Evolutionary conservation across 2,113 vertebrate species (phyloP), one percentile per base, ranked within the genome.

Genomic region (Prionailurus viverrinus): DNA sequence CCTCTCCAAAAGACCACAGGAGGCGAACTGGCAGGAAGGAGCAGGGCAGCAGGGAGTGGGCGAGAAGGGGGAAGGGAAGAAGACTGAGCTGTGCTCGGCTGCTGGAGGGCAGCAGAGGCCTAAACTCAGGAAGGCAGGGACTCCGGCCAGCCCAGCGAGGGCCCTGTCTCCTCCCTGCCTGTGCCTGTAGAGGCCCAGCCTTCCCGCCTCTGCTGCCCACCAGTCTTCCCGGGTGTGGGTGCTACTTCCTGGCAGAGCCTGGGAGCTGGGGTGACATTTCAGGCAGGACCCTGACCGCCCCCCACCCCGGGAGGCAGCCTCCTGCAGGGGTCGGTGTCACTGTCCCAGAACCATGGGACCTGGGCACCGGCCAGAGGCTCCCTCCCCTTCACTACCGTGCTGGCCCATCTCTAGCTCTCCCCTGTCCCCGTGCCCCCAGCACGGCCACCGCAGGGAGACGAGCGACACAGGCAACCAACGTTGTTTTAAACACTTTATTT

Each of bases 401-500:
- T 19, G 14, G 27, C 45, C 23, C 1, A 31, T 5, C 23, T 53
- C 39, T 14, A 66, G 71, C 66, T 63, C 18, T 7, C 33, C n/a
- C 65, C 45, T 63, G n/a, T 27, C 29, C 48, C 53, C 0, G 0
- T 3, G 9, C 39, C 69, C n/a, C 58, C 1, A 11, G 27, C 88
- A 68, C 12, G 3, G 51, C n/a, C 21, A 61, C 31, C 1, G 33
- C 39, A 21, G 41, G 10, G 33, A 25, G 86, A 33, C 19, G 18
- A 25, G 74, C 0, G 16, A 92, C 25, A 6, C 4, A 84, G n/a
- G 89, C 63, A 71, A 14, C 68, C 66, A 29, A 27, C 51, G 1
- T 98, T 39, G 0, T 99, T 99, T 99, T 98, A 98, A 99, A 99
- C 95, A 98, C 98, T 99, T 99, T 99, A 99, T 99, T 99, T 99